Evolutionary conservation across 2,888 invertebrate genomes (phyloP).

Genomic region (Stictocephala bisonia): DNA sequence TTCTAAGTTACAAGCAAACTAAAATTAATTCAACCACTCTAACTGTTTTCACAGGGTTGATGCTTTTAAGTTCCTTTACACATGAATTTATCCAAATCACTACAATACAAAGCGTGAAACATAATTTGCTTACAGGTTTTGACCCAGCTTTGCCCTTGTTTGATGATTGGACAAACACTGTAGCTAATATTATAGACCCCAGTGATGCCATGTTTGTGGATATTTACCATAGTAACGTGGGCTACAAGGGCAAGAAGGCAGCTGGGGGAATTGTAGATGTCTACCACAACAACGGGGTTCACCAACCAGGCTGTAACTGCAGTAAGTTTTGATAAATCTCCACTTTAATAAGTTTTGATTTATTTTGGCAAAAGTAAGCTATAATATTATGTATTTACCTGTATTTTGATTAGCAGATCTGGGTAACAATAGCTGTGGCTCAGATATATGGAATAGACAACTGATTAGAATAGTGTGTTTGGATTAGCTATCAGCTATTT

Average conservation of each 20-base stretch:
- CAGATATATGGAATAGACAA: too few species aligned
- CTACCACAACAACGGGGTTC: constrained; percentile 62
- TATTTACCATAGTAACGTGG: constrained; percentile 61
- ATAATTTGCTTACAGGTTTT: constrained; percentile 52
- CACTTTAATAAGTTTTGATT: too few species aligned
- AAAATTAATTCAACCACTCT: too few species aligned
- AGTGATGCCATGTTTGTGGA: constrained; percentile 61
- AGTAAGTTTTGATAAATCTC: constrained; percentile 55
- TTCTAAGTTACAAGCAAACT: too few species aligned
- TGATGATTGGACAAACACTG: constrained; percentile 46
- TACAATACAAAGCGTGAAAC: background rate
- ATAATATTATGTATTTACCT: too few species aligned
- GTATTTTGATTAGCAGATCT: too few species aligned
- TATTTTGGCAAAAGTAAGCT: too few species aligned
- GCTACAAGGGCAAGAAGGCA: constrained; percentile 56
- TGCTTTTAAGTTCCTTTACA: too few species aligned
- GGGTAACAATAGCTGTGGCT: too few species aligned
- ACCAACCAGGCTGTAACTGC: constrained; percentile 70
- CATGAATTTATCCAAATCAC: background rate
- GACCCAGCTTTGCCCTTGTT: constrained; percentile 61
- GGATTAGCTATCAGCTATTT: too few species aligned
- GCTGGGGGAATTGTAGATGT: constrained; percentile 60
- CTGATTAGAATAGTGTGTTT: too few species aligned
- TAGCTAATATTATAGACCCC: constrained; percentile 54
- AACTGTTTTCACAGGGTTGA: too few species aligned